Conservation (phyloP, 2,113 vertebrate species). For the Rutilus rutilus region DNA sequence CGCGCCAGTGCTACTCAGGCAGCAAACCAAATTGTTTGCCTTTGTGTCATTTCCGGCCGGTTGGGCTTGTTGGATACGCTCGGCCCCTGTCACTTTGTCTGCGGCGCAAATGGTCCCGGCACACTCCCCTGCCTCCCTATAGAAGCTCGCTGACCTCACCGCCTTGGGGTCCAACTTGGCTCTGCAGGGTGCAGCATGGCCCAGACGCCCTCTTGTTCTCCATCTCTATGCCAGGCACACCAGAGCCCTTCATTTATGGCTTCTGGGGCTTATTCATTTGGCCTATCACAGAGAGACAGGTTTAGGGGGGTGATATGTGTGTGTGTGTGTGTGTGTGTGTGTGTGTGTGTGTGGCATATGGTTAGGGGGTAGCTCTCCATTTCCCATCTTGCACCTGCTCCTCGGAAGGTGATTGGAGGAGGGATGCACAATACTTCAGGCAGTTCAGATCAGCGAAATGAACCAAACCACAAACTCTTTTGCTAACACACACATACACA, state of each 20-base stretch:
- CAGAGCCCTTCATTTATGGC: constrained; percentile 49
- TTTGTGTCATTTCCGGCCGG: constrained; percentile 60
- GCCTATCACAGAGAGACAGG: constrained; percentile 41
- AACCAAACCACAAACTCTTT: neutral
- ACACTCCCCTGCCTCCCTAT: constrained; percentile 45
- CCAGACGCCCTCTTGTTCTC: constrained; percentile 39
- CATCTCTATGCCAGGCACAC: constrained; percentile 36
- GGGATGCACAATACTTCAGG: constrained; percentile 55
- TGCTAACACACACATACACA: constrained; percentile 23
- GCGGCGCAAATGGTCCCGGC: constrained; percentile 48
- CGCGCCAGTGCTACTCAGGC: constrained; percentile 25
- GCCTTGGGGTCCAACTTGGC: constrained; percentile 39
- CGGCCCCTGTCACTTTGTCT: constrained; percentile 56
- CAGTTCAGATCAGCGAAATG: constrained; percentile 41
- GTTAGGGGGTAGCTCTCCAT: constrained; percentile 31
- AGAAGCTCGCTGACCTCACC: constrained; percentile 39
- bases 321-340: constrained; percentile 21
- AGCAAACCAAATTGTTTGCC: constrained; percentile 58
- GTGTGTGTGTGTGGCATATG: constrained; percentile 44
- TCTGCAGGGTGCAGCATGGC: constrained; percentile 13
- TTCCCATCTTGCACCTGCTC: constrained; percentile 60
- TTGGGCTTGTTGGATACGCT: constrained; percentile 53
- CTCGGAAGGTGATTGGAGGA: constrained; percentile 55
- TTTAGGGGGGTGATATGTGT: neutral
- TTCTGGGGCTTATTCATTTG: constrained; percentile 52